A percentile compares a stretch with the other conserved stretches of the same genome.
Evolutionary conservation across 2,113 vertebrate genomes (phyloP).

Genomic region (Aegithalos caudatus): DNA sequence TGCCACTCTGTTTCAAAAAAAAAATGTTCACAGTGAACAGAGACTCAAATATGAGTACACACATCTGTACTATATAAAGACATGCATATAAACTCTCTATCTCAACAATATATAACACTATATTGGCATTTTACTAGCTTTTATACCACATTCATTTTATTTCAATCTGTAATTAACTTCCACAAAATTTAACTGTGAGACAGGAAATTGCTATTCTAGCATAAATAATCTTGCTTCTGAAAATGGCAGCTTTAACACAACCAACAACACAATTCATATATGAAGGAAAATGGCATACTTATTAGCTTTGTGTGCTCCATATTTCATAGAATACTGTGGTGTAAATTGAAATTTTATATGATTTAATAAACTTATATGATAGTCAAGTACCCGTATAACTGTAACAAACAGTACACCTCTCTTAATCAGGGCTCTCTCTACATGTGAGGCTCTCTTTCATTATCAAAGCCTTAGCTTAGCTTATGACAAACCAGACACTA

Average conservation of each 20-base stretch:
- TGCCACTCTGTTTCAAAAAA: background rate
- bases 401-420: conserved; percentile 62
- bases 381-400: conserved; percentile 68
- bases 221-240: conserved; percentile 71
- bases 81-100: background rate
- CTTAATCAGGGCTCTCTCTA: conserved; percentile 47
- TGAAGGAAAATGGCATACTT: conserved; percentile 72
- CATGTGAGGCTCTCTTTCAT: conserved; percentile 6
- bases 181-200: conserved; percentile 75
- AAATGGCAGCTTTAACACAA: conserved; percentile 69
- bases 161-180: conserved; percentile 76
- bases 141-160: conserved; percentile 65
- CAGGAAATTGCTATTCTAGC: conserved; percentile 65
- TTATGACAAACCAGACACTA: conserved; percentile 35
- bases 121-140: conserved; percentile 54
- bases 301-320: conserved; percentile 69
- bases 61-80: background rate
- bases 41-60: background rate
- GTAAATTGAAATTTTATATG: conserved; percentile 78
- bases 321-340: conserved; percentile 71
- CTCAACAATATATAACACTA: background rate
- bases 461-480: conserved; percentile 12
- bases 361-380: conserved; percentile 80
- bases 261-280: conserved; percentile 63
- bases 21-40: background rate